Percentiles rank a stretch among this genome's conserved stretches.
These are phyloP conservation scores for Tenebrio molitor DNA, from an alignment of 1,140 invertebrate genomes.

Conservation along the genomic window DNA sequence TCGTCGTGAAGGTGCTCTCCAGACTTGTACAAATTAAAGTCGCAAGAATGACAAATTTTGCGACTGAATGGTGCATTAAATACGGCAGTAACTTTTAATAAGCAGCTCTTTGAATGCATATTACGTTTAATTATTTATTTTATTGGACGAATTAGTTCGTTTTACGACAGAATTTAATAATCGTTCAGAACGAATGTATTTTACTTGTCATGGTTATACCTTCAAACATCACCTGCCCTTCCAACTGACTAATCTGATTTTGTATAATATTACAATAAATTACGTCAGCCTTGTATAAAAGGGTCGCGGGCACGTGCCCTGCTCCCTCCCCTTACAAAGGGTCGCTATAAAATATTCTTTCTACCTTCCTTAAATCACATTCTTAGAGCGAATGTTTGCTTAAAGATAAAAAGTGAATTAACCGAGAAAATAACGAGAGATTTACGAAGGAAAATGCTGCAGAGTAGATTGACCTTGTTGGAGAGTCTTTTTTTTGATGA, in stretches of 20 bases:
- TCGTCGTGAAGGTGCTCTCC: too few species aligned
- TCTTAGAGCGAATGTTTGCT: conserved; percentile 24
- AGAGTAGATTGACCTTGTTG: background rate
- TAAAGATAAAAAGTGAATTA: conserved; percentile 37
- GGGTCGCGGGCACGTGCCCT: conserved; percentile 42
- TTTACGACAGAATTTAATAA: conserved; percentile 1
- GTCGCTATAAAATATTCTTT: conserved; percentile 29
- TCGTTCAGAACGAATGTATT: conserved; percentile 16
- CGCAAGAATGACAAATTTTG: too few species aligned
- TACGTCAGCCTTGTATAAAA: conserved; percentile 34
- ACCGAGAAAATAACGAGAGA: conserved; percentile 19
- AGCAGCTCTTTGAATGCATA: too few species aligned
- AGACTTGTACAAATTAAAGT: too few species aligned
- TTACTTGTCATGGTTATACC: conserved; percentile 24
- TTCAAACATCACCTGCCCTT: conserved; percentile 47
- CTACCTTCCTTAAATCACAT: conserved; percentile 35
- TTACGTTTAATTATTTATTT: too few species aligned
- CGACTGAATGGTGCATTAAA: too few species aligned
- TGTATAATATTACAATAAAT: conserved; percentile 50
- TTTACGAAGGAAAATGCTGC: conserved; percentile 3
- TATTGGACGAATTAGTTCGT: too few species aligned
- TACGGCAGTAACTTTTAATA: too few species aligned
- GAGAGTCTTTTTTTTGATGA: too few species aligned
- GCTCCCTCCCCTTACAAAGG: conserved; percentile 23
- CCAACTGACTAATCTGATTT: conserved; percentile 42